Percentiles rank a stretch among this genome's conserved stretches.
Evolutionary conservation across 2,888 invertebrate genomes (phyloP).

Genomic region (Drosophila rellima): DNA sequence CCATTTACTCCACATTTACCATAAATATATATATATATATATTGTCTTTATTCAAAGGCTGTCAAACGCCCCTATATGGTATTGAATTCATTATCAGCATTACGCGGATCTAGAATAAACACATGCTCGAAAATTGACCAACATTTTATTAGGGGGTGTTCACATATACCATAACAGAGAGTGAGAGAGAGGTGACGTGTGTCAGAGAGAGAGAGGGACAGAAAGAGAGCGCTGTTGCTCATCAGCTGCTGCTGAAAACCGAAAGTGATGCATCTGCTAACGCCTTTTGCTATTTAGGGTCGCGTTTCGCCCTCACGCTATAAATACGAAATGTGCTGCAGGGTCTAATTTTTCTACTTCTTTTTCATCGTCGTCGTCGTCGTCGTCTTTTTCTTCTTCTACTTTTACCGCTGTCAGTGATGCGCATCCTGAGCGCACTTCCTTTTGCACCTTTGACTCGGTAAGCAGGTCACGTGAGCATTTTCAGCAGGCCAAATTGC

Average conservation of each 20-base stretch:
- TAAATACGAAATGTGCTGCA: constrained; percentile 60
- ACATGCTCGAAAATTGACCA: constrained; percentile 45
- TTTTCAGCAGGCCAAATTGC: constrained; percentile 57
- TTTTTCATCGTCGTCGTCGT: not conserved
- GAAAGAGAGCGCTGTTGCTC: constrained; percentile 32
- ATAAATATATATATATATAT: constrained; percentile 1
- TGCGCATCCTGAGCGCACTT: constrained; percentile 61
- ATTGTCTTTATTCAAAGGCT: constrained; percentile 2
- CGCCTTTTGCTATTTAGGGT: constrained; percentile 42
- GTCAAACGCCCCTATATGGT: constrained; percentile 35
- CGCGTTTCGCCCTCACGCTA: constrained; percentile 38
- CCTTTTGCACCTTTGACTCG: constrained; percentile 60
- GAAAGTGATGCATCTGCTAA: constrained; percentile 76
- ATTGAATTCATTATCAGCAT: constrained; percentile 35
- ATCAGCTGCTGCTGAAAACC: constrained; percentile 67
- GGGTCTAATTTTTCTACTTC: constrained; percentile 24
- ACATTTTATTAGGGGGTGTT: constrained; percentile 54
- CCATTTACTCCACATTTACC: not conserved
- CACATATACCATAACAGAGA: constrained; percentile 4
- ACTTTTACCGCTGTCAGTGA: constrained; percentile 25
- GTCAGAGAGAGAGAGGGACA: constrained; percentile 5
- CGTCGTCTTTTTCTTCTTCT: not conserved
- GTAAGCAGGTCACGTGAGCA: constrained; percentile 79
- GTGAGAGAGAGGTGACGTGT: not conserved
- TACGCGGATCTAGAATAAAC: constrained; percentile 43